Conservation (phyloP, 2,797 vertebrate genomes). For the Chaetophractus vellerosus region DNA sequence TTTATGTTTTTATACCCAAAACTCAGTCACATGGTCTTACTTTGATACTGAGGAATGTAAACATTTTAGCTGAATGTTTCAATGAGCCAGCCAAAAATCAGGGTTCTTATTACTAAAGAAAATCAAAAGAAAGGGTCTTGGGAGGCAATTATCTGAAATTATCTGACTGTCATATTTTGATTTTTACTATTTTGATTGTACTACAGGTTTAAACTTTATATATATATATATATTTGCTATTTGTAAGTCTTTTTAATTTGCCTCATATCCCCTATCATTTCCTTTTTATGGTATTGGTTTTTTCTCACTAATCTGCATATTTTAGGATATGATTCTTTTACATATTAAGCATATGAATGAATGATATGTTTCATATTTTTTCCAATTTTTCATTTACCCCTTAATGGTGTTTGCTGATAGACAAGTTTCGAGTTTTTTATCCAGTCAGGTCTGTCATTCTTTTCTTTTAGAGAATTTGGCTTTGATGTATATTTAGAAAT, state of each 20-base stretch:
- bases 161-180: not conserved
- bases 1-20: not conserved
- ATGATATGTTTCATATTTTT: not conserved
- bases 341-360: not conserved
- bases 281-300: not conserved
- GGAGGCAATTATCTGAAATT: conserved; percentile 12
- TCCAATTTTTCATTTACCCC: not conserved
- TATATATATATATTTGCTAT: not conserved
- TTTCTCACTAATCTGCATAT: not conserved
- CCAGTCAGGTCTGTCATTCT: not conserved
- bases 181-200: conserved; percentile 5
- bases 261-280: not conserved
- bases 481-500: conserved; percentile 71
- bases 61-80: not conserved
- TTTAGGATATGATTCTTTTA: not conserved
- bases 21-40: not conserved
- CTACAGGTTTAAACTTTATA: not conserved
- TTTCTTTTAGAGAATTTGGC: conserved; percentile 53
- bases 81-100: not conserved
- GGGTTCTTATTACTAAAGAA: not conserved
- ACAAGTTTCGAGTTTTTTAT: conserved; percentile 39
- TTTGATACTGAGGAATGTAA: not conserved
- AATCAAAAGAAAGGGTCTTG: not conserved
- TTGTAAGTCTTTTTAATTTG: conserved; percentile 42
- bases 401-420: conserved; percentile 54